Conservation (phyloP, 2,797 vertebrate genomes). For the Sebastes taczanowskii region DNA sequence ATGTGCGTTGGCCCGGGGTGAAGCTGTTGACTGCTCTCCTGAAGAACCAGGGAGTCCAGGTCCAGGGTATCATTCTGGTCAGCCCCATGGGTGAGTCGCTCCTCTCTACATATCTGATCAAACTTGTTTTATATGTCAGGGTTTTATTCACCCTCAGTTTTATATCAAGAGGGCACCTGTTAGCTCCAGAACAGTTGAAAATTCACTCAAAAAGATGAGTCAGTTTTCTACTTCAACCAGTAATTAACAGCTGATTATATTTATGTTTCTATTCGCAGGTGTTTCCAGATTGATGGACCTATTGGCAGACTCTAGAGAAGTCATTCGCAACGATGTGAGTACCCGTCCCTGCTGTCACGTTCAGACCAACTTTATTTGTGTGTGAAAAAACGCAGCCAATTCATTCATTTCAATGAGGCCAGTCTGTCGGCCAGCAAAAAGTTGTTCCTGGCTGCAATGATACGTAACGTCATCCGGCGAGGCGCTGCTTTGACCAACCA, state of each 20-base stretch:
- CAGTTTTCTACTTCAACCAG: neutral
- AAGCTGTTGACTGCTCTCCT: slow-evolving; percentile 93
- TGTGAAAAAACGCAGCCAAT: neutral
- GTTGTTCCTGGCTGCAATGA: neutral
- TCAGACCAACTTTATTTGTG: neutral
- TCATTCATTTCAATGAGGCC: neutral
- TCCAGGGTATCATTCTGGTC: slow-evolving; percentile 95
- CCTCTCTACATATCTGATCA: neutral
- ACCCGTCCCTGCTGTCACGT: neutral
- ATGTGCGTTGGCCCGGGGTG: slow-evolving; percentile 96
- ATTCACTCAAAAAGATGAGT: neutral
- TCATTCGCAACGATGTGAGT: slow-evolving; percentile 98
- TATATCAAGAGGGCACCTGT: neutral
- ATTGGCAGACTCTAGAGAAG: slow-evolving; percentile 95
- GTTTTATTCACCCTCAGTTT: neutral
- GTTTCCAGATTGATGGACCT: slow-evolving; percentile 98
- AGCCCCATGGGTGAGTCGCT: slow-evolving; percentile 94
- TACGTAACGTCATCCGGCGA: neutral
- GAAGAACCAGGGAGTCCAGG: slow-evolving; percentile 91
- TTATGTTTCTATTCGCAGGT: slow-evolving; percentile 77
- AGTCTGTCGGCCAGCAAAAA: neutral
- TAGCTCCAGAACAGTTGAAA: neutral
- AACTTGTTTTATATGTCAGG: neutral
- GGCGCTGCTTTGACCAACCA: neutral
- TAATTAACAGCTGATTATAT: neutral